Conservation (phyloP, 1,140 invertebrate species). For the Mactra quadrangularis region DNA sequence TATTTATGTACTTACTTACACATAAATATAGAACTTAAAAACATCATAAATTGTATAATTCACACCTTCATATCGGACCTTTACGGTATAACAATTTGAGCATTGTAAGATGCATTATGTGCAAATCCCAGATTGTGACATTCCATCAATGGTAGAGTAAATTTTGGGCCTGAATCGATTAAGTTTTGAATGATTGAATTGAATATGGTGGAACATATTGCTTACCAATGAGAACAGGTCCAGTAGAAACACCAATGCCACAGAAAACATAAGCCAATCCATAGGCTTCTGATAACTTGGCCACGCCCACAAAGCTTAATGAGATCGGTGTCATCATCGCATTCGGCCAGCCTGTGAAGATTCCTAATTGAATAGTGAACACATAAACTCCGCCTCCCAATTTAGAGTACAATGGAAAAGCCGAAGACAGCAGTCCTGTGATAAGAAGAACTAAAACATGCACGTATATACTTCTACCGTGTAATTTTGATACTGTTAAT, state of each 20-base stretch:
- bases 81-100: not conserved
- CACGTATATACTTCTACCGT: constrained; percentile 1
- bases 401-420: constrained; percentile 30
- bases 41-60: too few relatives aligned
- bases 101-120: not conserved
- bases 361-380: constrained; percentile 30
- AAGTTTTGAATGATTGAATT: not conserved
- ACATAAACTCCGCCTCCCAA: constrained; percentile 1
- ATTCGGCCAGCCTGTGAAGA: constrained; percentile 31
- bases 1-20: too few relatives aligned
- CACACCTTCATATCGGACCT: too few relatives aligned
- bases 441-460: not conserved
- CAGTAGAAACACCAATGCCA: constrained; percentile 20
- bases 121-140: too few relatives aligned
- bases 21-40: too few relatives aligned
- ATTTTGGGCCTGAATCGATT: not conserved
- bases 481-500: constrained; percentile 24
- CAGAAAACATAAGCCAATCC: constrained; percentile 26
- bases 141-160: not conserved
- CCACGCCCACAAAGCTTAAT: constrained; percentile 16
- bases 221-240: constrained; percentile 40
- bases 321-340: constrained; percentile 38
- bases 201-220: not conserved
- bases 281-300: constrained; percentile 36
- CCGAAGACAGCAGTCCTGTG: constrained; percentile 8